Evolutionary conservation across 2,888 invertebrate genomes (phyloP).

Genomic region (Acanthopleura granulata): DNA sequence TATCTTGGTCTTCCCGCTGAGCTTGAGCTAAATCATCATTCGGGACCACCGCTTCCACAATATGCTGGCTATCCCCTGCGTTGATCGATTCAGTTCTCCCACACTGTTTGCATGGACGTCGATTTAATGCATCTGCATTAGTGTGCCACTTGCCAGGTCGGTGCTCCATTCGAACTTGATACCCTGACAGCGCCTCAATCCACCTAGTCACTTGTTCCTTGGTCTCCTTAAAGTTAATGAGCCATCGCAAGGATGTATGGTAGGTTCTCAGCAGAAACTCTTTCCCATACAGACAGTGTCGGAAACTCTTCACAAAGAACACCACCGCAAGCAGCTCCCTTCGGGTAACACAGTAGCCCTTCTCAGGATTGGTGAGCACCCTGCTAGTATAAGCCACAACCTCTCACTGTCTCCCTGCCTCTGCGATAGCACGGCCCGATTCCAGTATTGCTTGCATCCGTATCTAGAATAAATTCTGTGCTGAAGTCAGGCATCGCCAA

Average conservation of each 20-base stretch:
- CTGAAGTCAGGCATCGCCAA: constrained; percentile 26
- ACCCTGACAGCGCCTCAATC: not conserved
- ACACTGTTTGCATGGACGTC: not conserved
- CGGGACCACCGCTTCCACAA: not conserved
- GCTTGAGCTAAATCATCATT: not conserved
- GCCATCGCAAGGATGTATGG: constrained; percentile 25
- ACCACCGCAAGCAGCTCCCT: constrained; percentile 30
- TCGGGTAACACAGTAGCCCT: constrained; percentile 26
- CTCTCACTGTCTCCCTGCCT: constrained; percentile 23
- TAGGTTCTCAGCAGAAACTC: constrained; percentile 30
- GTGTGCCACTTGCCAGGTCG: constrained; percentile 1
- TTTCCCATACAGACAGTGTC: too few relatives aligned
- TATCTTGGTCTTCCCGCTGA: not conserved
- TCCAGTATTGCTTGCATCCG: constrained; percentile 28
- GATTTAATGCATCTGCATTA: constrained; percentile 15
- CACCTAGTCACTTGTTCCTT: constrained; percentile 17
- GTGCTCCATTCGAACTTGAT: not conserved
- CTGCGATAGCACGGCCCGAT: constrained; percentile 33
- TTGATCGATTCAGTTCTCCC: not conserved
- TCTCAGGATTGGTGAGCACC: constrained; percentile 25
- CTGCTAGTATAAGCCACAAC: constrained; percentile 31
- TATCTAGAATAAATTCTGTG: constrained; percentile 30
- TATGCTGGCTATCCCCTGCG: not conserved
- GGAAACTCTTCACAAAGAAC: constrained; percentile 28
- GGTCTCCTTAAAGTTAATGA: constrained; percentile 26